Percentiles rank a stretch among this genome's conserved stretches.
Evolutionary conservation across 2,888 invertebrate genomes (phyloP).

Genomic region (Aphodius granarius): DNA sequence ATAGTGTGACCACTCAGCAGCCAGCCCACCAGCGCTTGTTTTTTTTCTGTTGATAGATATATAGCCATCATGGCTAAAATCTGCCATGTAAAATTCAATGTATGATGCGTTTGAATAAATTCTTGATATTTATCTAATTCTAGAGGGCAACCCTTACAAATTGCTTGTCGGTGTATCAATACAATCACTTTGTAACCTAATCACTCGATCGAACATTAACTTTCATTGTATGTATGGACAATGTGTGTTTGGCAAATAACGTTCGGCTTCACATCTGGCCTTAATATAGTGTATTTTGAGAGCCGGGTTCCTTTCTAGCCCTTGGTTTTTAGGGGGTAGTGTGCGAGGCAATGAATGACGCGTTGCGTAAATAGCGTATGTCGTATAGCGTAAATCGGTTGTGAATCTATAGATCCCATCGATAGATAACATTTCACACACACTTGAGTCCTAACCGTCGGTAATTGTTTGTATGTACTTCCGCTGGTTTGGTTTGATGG

Average conservation of each 20-base stretch:
- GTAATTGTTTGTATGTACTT: slow-evolving; percentile 30
- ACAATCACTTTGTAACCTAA: slow-evolving; percentile 52
- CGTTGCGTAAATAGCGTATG: slow-evolving; percentile 49
- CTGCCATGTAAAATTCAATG: not conserved
- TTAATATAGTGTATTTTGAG: slow-evolving; percentile 39
- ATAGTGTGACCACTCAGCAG: too few species aligned
- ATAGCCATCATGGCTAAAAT: too few species aligned
- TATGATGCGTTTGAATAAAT: too few species aligned
- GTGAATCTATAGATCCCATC: slow-evolving; percentile 50
- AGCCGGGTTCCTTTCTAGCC: slow-evolving; percentile 25
- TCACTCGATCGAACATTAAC: slow-evolving; percentile 54
- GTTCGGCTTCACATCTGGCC: slow-evolving; percentile 49
- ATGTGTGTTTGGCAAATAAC: slow-evolving; percentile 50
- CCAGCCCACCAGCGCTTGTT: too few species aligned
- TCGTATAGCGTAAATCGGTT: slow-evolving; percentile 42
- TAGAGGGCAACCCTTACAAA: slow-evolving; percentile 50
- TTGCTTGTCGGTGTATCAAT: slow-evolving; percentile 51
- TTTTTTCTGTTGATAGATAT: too few species aligned
- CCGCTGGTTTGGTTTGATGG: slow-evolving; percentile 24
- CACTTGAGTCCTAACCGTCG: slow-evolving; percentile 44
- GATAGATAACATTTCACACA: slow-evolving; percentile 50
- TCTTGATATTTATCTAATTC: not conserved
- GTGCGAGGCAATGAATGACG: slow-evolving; percentile 45
- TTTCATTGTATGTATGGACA: slow-evolving; percentile 52
- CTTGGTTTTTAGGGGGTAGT: slow-evolving; percentile 32